Evolutionary conservation across 1,140 invertebrate species (phyloP), one percentile per base, ranked within the genome.

Genomic region (Charaxes varanes): DNA sequence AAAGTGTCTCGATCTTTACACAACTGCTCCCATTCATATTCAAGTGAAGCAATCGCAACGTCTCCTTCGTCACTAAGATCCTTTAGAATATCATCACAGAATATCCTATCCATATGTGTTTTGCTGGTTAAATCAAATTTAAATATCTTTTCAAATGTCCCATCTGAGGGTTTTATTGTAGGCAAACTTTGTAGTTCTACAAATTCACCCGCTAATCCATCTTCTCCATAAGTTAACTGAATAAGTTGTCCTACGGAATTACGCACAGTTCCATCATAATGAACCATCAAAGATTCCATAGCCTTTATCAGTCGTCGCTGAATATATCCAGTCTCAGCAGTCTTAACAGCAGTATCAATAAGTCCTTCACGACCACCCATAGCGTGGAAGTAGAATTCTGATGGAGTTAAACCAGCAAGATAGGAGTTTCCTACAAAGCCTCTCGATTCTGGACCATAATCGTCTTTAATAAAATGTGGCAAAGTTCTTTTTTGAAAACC

Each of bases 381-480:
- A 62, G 98, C 97, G 86, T 99, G 98, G 77, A 99, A 99, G 86
- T 96, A 99, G 74, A 99, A 99, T 73, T 99, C 98, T 0, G 97
- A 97, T 0, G 98, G 98, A 0, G 98, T 99, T 55, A 99, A 85
- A 45, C 98, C 98, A 68, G 98, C 97, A 53, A 99, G 92, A 79
- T 99, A 99, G 0, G 98, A 99, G 79, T 99, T 99, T 86, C 99
- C 98, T 40, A 99, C 98, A 84, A 99, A 99, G 15, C 98, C 98
- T 86, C 97, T 93, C 0, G 95, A 97, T 81, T 99, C 97, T 24
- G 98, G 97, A 89, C 98, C 98, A 72, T 99, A 99, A 90, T 99
- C 98, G 78, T 99, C 98, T 83, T 99, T 99, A 68, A 99, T 99
- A 86, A 99, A 99, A 85, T 99, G 98, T 0, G 98, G 98, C 30